These are phyloP conservation scores for Atta colombica DNA, from an alignment of 1,140 invertebrate species.

Conservation along the genomic window DNA sequence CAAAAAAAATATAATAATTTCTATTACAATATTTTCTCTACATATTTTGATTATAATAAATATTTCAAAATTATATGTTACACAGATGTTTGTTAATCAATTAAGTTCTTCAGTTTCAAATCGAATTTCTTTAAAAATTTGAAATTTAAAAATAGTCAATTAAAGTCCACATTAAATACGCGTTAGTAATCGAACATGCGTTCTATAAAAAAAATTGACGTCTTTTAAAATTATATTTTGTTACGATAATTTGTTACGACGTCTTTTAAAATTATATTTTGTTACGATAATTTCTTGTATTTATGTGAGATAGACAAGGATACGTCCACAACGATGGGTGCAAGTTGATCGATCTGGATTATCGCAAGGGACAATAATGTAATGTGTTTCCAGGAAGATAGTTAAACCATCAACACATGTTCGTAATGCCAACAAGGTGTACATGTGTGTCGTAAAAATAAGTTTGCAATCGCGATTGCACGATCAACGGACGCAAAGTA, in stretches of 20 bases:
- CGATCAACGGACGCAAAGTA: conserved; percentile 19
- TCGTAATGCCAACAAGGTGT: background rate
- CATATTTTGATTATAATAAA: background rate
- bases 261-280: background rate
- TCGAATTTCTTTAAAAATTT: background rate
- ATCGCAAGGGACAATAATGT: conserved; percentile 37
- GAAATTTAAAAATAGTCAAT: background rate
- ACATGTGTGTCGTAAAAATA: conserved; percentile 33
- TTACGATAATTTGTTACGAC: background rate
- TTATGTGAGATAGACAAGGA: background rate
- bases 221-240: background rate
- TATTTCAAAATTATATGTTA: conserved; percentile 2
- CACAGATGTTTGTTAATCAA: background rate
- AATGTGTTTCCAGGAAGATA: conserved; percentile 52
- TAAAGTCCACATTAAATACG: background rate
- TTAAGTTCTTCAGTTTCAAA: background rate
- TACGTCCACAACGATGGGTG: background rate
- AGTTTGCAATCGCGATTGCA: conserved; percentile 9
- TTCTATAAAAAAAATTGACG: background rate
- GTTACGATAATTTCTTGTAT: background rate
- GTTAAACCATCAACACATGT: conserved; percentile 30
- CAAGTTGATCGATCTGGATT: conserved; percentile 6
- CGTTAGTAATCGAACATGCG: background rate
- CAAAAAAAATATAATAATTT: background rate
- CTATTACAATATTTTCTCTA: background rate